These are phyloP conservation scores for Drosophila nikananu DNA, from an alignment of 1,140 invertebrate species.

Conservation along the genomic window DNA sequence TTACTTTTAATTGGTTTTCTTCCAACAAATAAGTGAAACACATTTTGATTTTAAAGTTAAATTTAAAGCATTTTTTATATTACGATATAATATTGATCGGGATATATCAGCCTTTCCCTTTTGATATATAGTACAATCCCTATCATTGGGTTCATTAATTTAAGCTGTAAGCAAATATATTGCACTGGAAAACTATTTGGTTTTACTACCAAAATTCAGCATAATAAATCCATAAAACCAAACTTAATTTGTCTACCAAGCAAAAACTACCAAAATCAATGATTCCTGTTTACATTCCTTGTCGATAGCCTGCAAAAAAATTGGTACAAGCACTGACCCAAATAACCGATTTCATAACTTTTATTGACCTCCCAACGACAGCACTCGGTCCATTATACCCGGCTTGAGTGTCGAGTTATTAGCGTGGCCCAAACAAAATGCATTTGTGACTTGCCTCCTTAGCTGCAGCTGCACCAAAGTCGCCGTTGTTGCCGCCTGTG, in stretches of 20 bases:
- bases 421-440: constrained; percentile 34
- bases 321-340: constrained; percentile 3
- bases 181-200: neutral
- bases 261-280: neutral
- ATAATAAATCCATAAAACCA: neutral
- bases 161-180: neutral
- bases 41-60: too few relatives aligned
- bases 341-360: constrained; percentile 8
- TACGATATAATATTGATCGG: too few relatives aligned
- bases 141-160: neutral
- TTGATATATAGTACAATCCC: neutral
- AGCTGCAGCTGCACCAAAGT: constrained; percentile 46
- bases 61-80: too few relatives aligned
- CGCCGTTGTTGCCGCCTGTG: constrained; percentile 31
- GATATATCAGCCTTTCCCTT: neutral
- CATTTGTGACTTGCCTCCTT: constrained; percentile 42
- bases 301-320: neutral
- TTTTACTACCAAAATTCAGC: neutral
- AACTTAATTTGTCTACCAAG: neutral
- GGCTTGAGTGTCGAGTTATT: constrained; percentile 15
- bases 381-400: constrained; percentile 33
- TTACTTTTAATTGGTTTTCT: too few relatives aligned
- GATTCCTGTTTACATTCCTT: constrained; percentile 5
- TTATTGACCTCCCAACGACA: constrained; percentile 14
- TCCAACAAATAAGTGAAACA: too few relatives aligned